phyloP scores from a whole-genome alignment of 2,888 invertebrate species.

The Caenorhabditis becei region DNA sequence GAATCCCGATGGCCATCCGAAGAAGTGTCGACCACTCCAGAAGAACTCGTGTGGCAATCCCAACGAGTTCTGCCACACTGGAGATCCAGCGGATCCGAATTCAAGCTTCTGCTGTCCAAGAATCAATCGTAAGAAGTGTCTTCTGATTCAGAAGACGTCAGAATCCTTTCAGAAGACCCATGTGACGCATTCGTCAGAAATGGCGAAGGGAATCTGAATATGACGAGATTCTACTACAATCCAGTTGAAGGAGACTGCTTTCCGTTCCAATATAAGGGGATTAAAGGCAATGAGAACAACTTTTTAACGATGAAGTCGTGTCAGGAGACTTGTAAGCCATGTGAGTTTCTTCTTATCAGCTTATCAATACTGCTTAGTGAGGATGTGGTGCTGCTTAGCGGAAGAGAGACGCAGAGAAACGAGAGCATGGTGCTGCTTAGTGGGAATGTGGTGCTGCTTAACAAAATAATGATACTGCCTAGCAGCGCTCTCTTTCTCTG shows the following conservation, averaged over 20 bases:
- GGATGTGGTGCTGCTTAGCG: no score
- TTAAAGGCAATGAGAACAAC: constrained; percentile 78
- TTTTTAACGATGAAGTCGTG: constrained; percentile 77
- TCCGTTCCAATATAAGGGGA: constrained; percentile 69
- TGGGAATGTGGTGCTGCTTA: no score
- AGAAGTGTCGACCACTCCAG: constrained; percentile 61
- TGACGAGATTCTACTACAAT: constrained; percentile 75
- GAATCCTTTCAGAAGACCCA: constrained; percentile 65
- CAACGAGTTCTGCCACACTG: constrained; percentile 70
- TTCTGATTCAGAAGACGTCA: not conserved
- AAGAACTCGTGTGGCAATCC: constrained; percentile 49
- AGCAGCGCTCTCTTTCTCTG: no score
- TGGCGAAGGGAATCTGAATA: constrained; percentile 68
- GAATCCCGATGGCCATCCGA: constrained; percentile 43
- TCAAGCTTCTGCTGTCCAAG: constrained; percentile 70
- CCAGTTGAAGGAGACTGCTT: constrained; percentile 66
- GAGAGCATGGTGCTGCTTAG: no score
- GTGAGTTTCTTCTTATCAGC: constrained; percentile 63
- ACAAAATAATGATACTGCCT: no score
- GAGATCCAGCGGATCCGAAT: constrained; percentile 53
- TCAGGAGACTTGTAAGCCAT: constrained; percentile 73
- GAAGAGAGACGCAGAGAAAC: no score
- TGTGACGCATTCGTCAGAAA: constrained; percentile 68
- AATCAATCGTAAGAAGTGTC: constrained; percentile 67
- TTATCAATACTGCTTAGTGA: not conserved